Evolutionary conservation across 2,888 invertebrate genomes (phyloP), one percentile per base, ranked within the genome.

Genomic region (Papilio protenor): DNA sequence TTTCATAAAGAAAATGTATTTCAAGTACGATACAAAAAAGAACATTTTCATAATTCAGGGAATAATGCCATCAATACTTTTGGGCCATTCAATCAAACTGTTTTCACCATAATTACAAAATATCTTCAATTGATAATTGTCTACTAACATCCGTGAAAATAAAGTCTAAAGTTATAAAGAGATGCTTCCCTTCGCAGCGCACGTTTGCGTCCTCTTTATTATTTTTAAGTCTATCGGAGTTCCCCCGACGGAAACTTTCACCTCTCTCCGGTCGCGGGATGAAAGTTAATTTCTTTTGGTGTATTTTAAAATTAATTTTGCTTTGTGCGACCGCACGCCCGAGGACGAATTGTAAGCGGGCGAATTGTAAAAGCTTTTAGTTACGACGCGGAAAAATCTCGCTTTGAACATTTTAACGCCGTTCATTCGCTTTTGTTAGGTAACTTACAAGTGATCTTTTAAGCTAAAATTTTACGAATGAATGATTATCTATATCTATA

Each of bases 241-340:
- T 89, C 89, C 89, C 90, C 88, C 88, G 90, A 89, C 90, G 85
- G 86, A 89, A 94, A 94, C 88, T 93, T 93, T 90, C 89, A 89
- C 92, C 89, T 88, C 87, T 85, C 87, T 88, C 87, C 86, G 85
- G 87, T 87, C 88, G 86, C 87, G 86, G 87, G 84, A 86, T 86
- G 87, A 88, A 94, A 94, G 94, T 94, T 94, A 94, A 94, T 94
- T 93, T 94, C 93, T 94, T 94, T 94, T 91, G 90, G 93, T 94
- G 92, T 93, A 92, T 94, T 94, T 93, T 93, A 91, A 94, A 94
- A 93, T 94, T 93, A 93, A 94, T 94, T 94, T 93, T 88, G 90
- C 93, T 94, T 94, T 93, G 93, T 92, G 90, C 89, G 89, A 91
- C 90, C 90, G 88, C 87, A 86, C 87, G 91, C 91, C 93, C 84